These are phyloP conservation scores for Brachionus calyciflorus DNA, from an alignment of 1,140 invertebrate species.

Conservation along the genomic window DNA sequence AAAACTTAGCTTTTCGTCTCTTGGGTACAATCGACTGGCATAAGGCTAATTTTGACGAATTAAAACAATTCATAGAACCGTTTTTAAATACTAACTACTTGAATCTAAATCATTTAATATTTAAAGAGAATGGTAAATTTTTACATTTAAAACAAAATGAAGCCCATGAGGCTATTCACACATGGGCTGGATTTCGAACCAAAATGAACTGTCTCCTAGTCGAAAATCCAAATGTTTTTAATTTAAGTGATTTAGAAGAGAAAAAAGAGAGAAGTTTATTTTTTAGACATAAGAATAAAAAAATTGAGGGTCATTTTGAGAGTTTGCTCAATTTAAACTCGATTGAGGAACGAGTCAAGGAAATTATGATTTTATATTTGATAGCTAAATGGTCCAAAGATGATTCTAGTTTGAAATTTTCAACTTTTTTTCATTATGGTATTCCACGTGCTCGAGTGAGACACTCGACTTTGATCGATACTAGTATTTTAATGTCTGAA, in stretches of 20 bases:
- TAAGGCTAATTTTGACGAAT: conserved; percentile 13
- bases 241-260: not conserved
- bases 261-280: conserved; percentile 14
- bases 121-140: conserved; percentile 34
- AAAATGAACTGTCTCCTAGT: not conserved
- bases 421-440: conserved; percentile 40
- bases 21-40: conserved; percentile 37
- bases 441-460: conserved; percentile 6
- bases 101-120: conserved; percentile 11
- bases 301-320: not conserved
- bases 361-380: conserved; percentile 20
- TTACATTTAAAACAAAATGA: conserved; percentile 9
- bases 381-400: conserved; percentile 38
- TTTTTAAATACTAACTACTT: not conserved
- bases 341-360: not conserved
- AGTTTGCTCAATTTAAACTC: not conserved
- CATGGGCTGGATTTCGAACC: not conserved
- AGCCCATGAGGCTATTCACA: conserved; percentile 30
- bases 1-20: conserved; percentile 21
- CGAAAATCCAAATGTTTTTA: conserved; percentile 3
- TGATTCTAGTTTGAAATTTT: conserved; percentile 32
- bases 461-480: not conserved
- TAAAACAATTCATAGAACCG: conserved; percentile 25
- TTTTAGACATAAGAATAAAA: conserved; percentile 21
- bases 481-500: not conserved